Conservation (phyloP, 2,113 vertebrate genomes). For the Rissa tridactyla region DNA sequence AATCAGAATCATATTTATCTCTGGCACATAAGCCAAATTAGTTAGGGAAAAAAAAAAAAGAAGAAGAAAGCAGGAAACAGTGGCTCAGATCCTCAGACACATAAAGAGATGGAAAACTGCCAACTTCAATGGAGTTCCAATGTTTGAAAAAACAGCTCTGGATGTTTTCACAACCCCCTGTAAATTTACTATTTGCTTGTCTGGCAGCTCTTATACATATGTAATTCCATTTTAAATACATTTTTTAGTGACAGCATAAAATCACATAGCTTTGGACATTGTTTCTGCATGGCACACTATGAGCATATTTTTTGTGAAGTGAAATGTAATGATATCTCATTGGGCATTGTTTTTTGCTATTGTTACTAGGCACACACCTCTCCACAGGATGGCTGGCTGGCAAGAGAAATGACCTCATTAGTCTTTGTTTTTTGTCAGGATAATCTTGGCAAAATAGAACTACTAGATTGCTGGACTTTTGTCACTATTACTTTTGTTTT, state of each 20-base stretch:
- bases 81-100: not conserved
- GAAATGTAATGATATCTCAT: not conserved
- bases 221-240: not conserved
- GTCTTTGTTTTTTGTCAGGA: conserved; percentile 9
- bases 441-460: not conserved
- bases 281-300: not conserved
- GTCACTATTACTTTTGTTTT: conserved; percentile 11
- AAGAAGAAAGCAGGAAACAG: not conserved
- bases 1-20: not conserved
- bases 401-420: conserved; percentile 7
- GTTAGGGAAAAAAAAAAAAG: not conserved
- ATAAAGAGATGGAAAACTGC: not conserved
- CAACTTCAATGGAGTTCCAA: not conserved
- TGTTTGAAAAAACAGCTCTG: not conserved
- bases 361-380: not conserved
- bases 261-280: not conserved
- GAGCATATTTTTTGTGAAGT: not conserved
- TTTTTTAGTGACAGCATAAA: not conserved
- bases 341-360: not conserved
- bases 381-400: not conserved
- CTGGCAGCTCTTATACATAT: not conserved
- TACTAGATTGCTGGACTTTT: not conserved
- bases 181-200: not conserved
- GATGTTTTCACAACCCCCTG: not conserved
- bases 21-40: not conserved